Conservation (phyloP, 23 tunicate genomes). For the Oikopleura dioica region DNA sequence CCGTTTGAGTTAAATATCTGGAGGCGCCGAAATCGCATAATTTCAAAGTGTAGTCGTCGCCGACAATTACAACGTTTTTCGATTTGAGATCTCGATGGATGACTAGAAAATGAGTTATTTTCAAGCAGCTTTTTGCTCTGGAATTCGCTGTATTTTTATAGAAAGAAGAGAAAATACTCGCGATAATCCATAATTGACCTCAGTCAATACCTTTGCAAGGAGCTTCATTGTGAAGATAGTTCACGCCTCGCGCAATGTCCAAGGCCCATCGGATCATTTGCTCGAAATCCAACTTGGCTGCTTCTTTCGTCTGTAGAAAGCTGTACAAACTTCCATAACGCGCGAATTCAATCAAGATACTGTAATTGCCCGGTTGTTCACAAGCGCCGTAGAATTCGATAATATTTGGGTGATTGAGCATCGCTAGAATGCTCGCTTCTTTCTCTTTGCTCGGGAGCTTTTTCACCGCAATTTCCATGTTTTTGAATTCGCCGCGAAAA, state of each 20-base stretch:
- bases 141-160: no score
- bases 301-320: constrained; percentile 26
- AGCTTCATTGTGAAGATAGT: constrained; percentile 82
- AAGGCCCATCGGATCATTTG: constrained; percentile 53
- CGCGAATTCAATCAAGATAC: constrained; percentile 64
- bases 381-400: constrained; percentile 79
- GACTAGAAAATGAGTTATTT: no score
- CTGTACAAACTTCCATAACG: constrained; percentile 49
- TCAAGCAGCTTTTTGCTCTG: no score
- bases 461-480: constrained; percentile 56
- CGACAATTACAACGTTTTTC: constrained; percentile 33
- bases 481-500: not conserved
- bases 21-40: constrained; percentile 90
- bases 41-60: constrained; percentile 33
- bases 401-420: constrained; percentile 56
- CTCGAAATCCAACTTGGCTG: constrained; percentile 25
- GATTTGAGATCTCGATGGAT: constrained; percentile 86
- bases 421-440: constrained; percentile 46
- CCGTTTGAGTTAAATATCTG: constrained; percentile 48
- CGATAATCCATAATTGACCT: no score
- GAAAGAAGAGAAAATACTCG: no score
- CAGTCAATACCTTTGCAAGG: constrained; percentile 47
- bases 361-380: constrained; percentile 32
- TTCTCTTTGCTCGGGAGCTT: constrained; percentile 36
- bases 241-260: constrained; percentile 73